Conservation (phyloP, 2,888 invertebrate species). For the Ochropleura plecta region DNA sequence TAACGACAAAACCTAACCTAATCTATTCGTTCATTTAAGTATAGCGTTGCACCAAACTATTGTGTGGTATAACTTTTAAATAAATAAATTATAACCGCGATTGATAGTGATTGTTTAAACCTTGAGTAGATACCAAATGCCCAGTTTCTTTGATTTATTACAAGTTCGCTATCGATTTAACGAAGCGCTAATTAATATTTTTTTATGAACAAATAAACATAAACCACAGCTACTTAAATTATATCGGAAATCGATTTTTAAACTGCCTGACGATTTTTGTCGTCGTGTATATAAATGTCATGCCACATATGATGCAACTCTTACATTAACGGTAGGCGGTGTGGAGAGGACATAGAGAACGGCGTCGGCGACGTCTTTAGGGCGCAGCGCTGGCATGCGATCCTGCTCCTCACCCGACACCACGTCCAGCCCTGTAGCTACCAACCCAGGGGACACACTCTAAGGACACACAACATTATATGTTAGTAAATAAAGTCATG, state of each 20-base stretch:
- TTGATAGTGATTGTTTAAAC: neutral
- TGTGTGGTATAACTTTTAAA: neutral
- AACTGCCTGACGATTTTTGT: neutral
- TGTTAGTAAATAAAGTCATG: neutral
- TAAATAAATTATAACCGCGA: neutral
- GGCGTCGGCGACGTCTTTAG: constrained; percentile 92
- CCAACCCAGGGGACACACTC: constrained; percentile 92
- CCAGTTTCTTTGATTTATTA: neutral
- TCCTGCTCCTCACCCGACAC: constrained; percentile 35
- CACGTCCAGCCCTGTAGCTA: constrained; percentile 87
- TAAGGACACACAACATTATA: constrained; percentile 67
- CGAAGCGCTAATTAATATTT: too few species aligned
- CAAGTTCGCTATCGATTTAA: too few species aligned
- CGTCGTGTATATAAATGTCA: too few species aligned
- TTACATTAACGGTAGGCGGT: constrained; percentile 89
- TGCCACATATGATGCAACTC: constrained; percentile 43
- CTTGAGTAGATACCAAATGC: neutral
- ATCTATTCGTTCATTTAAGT: neutral
- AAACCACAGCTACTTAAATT: neutral
- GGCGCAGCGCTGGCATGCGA: constrained; percentile 80
- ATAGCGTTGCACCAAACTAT: neutral
- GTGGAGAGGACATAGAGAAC: constrained; percentile 91
- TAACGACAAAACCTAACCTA: neutral
- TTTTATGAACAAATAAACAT: neutral
- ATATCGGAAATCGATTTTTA: neutral